Evolutionary conservation across 2,113 vertebrate species (phyloP).

Genomic region (Chaenogobius annularis): DNA sequence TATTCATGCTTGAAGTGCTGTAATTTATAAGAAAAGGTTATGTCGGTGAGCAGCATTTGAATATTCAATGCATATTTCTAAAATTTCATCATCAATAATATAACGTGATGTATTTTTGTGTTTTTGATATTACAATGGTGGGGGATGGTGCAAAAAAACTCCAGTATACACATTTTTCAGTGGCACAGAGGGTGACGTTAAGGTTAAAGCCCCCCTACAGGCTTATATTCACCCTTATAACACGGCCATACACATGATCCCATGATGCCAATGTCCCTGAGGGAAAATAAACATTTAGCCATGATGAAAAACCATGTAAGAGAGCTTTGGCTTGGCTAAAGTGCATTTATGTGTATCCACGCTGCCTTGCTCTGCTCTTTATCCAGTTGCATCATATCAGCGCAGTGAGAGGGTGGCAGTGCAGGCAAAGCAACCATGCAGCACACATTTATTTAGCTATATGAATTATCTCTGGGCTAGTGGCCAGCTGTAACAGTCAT

Average conservation of each 20-base stretch:
- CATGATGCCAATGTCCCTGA: constrained; percentile 37
- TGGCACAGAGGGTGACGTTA: constrained; percentile 42
- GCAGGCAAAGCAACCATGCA: constrained; percentile 47
- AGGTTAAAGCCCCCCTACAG: constrained; percentile 50
- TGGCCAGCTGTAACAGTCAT: constrained; percentile 57
- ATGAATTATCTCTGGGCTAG: constrained; percentile 59
- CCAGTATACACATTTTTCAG: constrained; percentile 17
- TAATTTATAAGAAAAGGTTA: not conserved
- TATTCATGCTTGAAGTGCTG: not conserved
- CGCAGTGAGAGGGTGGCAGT: constrained; percentile 50
- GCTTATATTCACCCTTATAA: constrained; percentile 37
- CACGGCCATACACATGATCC: constrained; percentile 41
- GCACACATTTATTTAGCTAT: constrained; percentile 56
- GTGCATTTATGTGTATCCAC: constrained; percentile 60
- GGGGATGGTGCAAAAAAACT: constrained; percentile 2
- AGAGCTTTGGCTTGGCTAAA: constrained; percentile 53
- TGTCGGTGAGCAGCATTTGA: not conserved
- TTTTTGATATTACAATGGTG: constrained; percentile 13
- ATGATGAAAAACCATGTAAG: constrained; percentile 64
- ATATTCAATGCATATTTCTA: not conserved
- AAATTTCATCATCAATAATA: too few relatives aligned
- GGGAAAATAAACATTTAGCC: constrained; percentile 61
- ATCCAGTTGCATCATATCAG: constrained; percentile 71
- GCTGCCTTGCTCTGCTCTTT: constrained; percentile 54
- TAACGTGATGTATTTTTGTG: not conserved